Percentiles rank a stretch among this genome's conserved stretches.
phyloP scores from a whole-genome alignment of 2,797 vertebrate species.

The Xerus rutilus region DNA sequence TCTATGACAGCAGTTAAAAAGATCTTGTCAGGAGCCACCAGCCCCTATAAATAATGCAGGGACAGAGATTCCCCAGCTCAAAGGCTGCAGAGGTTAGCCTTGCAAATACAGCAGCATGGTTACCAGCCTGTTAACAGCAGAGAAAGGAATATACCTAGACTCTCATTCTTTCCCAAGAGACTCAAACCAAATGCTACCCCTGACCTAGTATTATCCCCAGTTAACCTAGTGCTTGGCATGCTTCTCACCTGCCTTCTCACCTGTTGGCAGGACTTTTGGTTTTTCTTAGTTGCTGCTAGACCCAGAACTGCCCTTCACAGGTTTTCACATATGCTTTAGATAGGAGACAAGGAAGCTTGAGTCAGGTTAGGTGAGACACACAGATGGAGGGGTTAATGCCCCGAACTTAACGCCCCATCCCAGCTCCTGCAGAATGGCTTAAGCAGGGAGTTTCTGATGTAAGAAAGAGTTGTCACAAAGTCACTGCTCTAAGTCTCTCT shows the following conservation, averaged over 20 bases:
- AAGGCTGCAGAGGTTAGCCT: not conserved
- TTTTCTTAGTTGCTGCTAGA: conserved; percentile 32
- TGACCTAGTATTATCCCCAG: not conserved
- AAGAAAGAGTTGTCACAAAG: not conserved
- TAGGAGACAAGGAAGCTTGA: conserved; percentile 35
- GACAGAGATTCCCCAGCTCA: not conserved
- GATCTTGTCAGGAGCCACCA: not conserved
- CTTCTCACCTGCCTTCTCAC: not conserved
- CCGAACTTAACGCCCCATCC: not conserved
- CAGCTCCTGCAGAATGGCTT: not conserved
- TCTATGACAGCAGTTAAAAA: not conserved
- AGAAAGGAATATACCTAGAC: too few relatives aligned
- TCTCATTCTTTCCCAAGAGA: not conserved
- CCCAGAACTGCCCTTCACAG: not conserved
- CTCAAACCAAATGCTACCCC: not conserved
- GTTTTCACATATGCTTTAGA: conserved; percentile 42
- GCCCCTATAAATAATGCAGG: not conserved
- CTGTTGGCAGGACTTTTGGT: not conserved
- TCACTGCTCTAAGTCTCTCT: not conserved
- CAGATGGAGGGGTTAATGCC: not conserved
- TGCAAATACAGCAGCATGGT: not conserved
- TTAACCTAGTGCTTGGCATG: not conserved
- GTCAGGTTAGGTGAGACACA: not conserved
- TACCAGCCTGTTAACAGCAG: not conserved
- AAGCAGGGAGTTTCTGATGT: not conserved